Evolutionary conservation across 1,140 invertebrate species (phyloP), one percentile per base, ranked within the genome.

Genomic region (Pogonus chalceus): DNA sequence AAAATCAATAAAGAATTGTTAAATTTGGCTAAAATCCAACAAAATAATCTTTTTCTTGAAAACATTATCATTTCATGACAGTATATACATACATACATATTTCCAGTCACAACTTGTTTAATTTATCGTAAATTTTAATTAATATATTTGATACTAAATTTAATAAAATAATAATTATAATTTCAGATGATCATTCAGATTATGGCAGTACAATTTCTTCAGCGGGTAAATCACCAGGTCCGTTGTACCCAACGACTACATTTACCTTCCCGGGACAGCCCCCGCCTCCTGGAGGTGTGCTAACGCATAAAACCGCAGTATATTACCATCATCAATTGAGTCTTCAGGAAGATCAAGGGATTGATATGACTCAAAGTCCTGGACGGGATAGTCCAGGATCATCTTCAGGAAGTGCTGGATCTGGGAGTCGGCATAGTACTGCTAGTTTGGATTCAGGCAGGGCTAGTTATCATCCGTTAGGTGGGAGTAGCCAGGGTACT

Each of bases 371-470:
- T 53, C 84, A 85, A 76, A 91, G 87, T 63, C 90, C 90, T 18
- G 91, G 90, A 16, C 78, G 90, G 48, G 90, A 92, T 68, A 92
- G 88, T 69, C 90, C 89, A 2, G 88, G 88, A 20, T 90, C 88
- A 0, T 90, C 88, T 7, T 90, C 87, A 50, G 89, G 88, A 1
- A 86, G 84, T 7, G 79, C 81, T 0, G 80, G 81, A 3, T 82
- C 80, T 0, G 85, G 87, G 26, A 87, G 84, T 18, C 78, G 88
- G n/a, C 87, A 91, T 67, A 93, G 90, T 56, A 93, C 91, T 0
- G 91, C 92, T 35, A 94, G 90, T 53, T 74, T 94, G 62, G 92
- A 97, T 72, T 92, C 88, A 61, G 93, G 92, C 2, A 76, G 92
- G 57, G 92, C 92, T 3, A 92, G 91, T 79, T 79, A 78, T 71